Evolutionary conservation across 2,113 vertebrate species (phyloP).

Genomic region (Leucopternis melanops): DNA sequence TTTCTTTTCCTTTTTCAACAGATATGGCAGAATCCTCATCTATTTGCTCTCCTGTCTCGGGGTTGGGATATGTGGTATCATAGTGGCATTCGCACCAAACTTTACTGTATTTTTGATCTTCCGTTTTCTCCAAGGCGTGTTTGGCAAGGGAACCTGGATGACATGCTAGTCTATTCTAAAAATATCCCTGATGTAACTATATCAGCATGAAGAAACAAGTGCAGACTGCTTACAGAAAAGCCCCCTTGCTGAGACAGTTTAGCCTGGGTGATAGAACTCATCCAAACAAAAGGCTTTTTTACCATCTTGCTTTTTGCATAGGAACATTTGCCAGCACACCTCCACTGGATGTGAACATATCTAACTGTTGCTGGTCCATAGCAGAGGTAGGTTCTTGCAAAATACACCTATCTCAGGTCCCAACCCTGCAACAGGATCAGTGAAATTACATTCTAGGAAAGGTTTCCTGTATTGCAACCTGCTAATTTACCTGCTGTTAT

Average conservation of each 20-base stretch:
- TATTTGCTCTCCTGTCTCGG: slow-evolving; percentile 86
- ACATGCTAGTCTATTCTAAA: slow-evolving; percentile 45
- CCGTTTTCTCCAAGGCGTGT: slow-evolving; percentile 86
- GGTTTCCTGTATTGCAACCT: neutral
- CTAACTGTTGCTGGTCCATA: neutral
- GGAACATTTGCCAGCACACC: neutral
- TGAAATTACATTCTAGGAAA: neutral
- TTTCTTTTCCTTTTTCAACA: slow-evolving; percentile 52
- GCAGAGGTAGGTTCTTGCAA: neutral
- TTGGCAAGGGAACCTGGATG: slow-evolving; percentile 93
- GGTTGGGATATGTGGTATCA: slow-evolving; percentile 81
- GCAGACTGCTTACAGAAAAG: neutral
- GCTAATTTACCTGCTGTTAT: neutral
- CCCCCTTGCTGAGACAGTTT: neutral
- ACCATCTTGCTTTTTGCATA: neutral
- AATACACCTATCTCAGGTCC: neutral
- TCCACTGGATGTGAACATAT: neutral
- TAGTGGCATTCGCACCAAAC: slow-evolving; percentile 85
- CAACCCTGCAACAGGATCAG: neutral
- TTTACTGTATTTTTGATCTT: slow-evolving; percentile 84
- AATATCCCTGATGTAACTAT: neutral
- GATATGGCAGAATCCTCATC: slow-evolving; percentile 85
- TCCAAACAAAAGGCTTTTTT: neutral
- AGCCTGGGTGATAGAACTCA: neutral
- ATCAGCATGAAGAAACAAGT: neutral